Conservation (phyloP, 2,797 vertebrate species). For the Crenichthys baileyi region DNA sequence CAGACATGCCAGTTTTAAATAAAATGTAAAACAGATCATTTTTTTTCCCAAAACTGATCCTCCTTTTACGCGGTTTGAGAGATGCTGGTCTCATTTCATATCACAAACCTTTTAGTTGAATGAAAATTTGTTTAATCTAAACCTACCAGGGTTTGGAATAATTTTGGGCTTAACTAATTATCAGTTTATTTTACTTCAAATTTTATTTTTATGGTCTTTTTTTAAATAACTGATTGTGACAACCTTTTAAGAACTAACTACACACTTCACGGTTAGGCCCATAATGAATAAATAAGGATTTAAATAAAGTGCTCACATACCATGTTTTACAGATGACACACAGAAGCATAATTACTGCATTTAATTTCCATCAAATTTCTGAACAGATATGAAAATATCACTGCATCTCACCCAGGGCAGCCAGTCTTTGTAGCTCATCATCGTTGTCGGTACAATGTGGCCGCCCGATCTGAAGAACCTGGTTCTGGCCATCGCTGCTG, state of each 20-base stretch:
- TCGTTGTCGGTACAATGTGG: slow-evolving; percentile 94
- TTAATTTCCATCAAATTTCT: neutral
- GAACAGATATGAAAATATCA: neutral
- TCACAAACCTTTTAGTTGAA: neutral
- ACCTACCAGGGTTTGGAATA: neutral
- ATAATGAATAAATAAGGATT: too few relatives aligned
- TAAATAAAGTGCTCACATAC: too few relatives aligned
- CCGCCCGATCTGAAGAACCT: slow-evolving; percentile 93
- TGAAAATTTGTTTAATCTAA: neutral
- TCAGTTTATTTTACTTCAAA: neutral
- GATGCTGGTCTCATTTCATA: neutral
- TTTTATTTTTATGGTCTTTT: neutral
- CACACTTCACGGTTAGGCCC: too few relatives aligned
- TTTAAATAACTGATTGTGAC: too few relatives aligned
- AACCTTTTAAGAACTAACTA: too few relatives aligned
- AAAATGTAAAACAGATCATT: neutral
- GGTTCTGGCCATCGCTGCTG: slow-evolving; percentile 91
- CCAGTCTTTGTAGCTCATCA: slow-evolving; percentile 93
- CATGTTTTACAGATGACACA: too few relatives aligned
- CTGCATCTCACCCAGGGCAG: slow-evolving; percentile 86
- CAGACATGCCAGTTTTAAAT: neutral
- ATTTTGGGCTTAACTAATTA: neutral
- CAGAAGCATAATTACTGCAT: neutral
- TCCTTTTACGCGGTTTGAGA: neutral
- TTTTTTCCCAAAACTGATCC: neutral